Evolutionary conservation across 2,797 vertebrate genomes (phyloP).

Genomic region (Paedocypris micromegethes): DNA sequence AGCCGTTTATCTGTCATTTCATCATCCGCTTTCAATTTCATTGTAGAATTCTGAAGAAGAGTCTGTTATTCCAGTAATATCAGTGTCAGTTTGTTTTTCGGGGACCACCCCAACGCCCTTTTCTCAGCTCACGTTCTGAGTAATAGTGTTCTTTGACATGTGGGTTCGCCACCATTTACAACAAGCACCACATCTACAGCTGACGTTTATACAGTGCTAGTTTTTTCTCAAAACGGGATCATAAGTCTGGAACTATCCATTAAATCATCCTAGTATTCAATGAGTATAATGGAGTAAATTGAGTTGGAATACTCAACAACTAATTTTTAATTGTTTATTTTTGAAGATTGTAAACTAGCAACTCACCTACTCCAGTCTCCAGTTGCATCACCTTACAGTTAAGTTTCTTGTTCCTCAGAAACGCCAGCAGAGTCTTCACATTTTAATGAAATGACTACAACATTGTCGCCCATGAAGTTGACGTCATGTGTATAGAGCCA

Average conservation of each 20-base stretch:
- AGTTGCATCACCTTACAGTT: background rate
- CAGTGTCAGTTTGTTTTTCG: background rate
- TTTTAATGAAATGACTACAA: slow-evolving; percentile 10
- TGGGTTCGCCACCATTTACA: background rate
- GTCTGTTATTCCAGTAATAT: background rate
- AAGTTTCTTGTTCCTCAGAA: slow-evolving; percentile 30
- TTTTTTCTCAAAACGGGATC: background rate
- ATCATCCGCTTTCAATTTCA: background rate
- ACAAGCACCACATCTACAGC: background rate
- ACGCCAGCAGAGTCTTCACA: slow-evolving; percentile 3
- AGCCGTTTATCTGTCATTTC: too few relatives aligned
- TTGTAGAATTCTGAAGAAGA: background rate
- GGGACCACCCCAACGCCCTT: slow-evolving; percentile 2
- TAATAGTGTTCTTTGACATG: slow-evolving; percentile 26
- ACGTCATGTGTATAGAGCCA: background rate
- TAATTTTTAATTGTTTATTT: too few relatives aligned
- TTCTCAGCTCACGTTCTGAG: background rate
- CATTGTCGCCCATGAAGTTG: slow-evolving; percentile 25
- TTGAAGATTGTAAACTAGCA: slow-evolving; percentile 9
- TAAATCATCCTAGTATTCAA: too few relatives aligned
- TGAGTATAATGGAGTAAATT: too few relatives aligned
- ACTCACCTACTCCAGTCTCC: background rate
- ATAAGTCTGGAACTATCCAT: too few relatives aligned
- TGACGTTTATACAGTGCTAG: background rate
- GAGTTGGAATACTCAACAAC: too few relatives aligned